These are phyloP conservation scores for Ornithorhynchus anatinus DNA, from an alignment of 2,113 vertebrate genomes.

Conservation along the genomic window DNA sequence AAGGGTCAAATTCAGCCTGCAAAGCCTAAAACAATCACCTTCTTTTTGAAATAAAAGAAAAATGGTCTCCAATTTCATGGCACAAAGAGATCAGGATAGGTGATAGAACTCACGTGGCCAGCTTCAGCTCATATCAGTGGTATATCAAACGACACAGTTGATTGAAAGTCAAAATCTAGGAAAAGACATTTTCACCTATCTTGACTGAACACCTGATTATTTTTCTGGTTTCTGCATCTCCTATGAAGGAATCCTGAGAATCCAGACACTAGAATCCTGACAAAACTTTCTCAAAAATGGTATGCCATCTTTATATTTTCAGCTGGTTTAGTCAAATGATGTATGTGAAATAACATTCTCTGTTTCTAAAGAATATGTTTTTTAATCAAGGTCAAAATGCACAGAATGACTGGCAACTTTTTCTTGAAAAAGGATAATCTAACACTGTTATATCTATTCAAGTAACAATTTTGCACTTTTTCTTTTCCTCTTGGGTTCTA, in stretches of 20 bases:
- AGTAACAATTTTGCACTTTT: too few relatives aligned
- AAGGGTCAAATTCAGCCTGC: neutral
- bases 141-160: neutral
- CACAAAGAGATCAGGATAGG: neutral
- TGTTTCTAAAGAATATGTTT: too few relatives aligned
- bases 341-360: too few relatives aligned
- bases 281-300: neutral
- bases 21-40: slow-evolving; percentile 15
- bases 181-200: neutral
- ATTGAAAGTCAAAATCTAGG: neutral
- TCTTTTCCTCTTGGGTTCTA: too few relatives aligned
- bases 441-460: too few relatives aligned
- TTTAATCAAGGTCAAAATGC: too few relatives aligned
- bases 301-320: neutral
- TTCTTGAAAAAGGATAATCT: too few relatives aligned
- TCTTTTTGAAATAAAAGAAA: neutral
- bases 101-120: neutral
- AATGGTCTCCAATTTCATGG: neutral
- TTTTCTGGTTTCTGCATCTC: slow-evolving; percentile 19
- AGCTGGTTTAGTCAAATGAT: neutral
- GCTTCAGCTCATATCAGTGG: neutral
- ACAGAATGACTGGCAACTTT: too few relatives aligned
- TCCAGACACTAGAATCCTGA: neutral
- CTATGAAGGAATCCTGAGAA: neutral
- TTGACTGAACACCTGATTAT: neutral